These are phyloP conservation scores for Solenodon paradoxus DNA, from an alignment of 2,113 vertebrate genomes.

Conservation along the genomic window DNA sequence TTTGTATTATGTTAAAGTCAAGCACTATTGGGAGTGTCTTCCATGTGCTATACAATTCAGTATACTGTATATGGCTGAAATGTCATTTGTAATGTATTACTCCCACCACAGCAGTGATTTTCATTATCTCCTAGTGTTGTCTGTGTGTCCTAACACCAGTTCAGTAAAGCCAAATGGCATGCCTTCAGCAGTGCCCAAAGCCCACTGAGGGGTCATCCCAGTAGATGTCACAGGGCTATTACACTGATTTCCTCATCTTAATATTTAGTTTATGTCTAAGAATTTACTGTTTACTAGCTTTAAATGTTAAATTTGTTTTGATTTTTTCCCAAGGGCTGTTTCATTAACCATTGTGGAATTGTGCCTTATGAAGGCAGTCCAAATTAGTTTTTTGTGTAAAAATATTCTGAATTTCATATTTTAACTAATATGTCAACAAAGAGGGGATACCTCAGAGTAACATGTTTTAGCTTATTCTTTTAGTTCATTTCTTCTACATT, in stretches of 20 bases:
- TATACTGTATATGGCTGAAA: not conserved
- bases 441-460: not conserved
- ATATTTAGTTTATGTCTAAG: not conserved
- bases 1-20: not conserved
- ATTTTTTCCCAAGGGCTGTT: not conserved
- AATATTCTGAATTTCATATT: not conserved
- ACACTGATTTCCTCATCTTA: not conserved
- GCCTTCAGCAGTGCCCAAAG: not conserved
- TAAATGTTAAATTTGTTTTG: not conserved
- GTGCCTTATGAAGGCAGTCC: not conserved
- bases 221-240: not conserved
- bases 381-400: not conserved
- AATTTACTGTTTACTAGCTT: not conserved
- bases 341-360: not conserved
- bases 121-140: not conserved
- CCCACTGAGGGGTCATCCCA: not conserved
- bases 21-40: not conserved
- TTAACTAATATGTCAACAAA: not conserved
- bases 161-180: not conserved
- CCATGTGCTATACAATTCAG: not conserved
- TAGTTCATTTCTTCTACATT: not conserved
- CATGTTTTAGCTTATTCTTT: not conserved
- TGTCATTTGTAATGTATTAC: not conserved
- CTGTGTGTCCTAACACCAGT: not conserved
- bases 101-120: not conserved